These are phyloP conservation scores for Antennarius maculatus DNA, from an alignment of 2,797 vertebrate genomes.

Conservation along the genomic window DNA sequence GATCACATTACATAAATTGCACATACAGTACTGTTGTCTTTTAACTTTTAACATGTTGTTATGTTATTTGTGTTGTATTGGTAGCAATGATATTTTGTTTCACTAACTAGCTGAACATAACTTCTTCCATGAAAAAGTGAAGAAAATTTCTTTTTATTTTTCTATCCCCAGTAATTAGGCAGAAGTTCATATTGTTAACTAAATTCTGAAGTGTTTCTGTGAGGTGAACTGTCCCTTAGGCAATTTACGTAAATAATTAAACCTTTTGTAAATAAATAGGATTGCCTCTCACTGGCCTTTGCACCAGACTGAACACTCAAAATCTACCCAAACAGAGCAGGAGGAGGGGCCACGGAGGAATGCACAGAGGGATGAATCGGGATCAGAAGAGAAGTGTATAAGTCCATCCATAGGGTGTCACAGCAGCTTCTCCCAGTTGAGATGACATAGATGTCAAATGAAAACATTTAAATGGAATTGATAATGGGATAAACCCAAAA, in stretches of 20 bases:
- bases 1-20: too few relatives aligned
- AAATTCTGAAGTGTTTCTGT: not conserved
- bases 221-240: conserved; percentile 26
- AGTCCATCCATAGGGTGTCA: not conserved
- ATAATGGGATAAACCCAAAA: too few relatives aligned
- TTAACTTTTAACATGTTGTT: too few relatives aligned
- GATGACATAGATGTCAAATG: not conserved
- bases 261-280: conserved; percentile 69
- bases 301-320: conserved; percentile 48
- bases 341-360: conserved; percentile 20
- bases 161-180: not conserved
- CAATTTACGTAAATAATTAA: conserved; percentile 80
- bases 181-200: not conserved
- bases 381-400: not conserved
- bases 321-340: conserved; percentile 43
- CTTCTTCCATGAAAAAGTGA: too few relatives aligned
- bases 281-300: conserved; percentile 65
- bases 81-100: too few relatives aligned
- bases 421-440: not conserved
- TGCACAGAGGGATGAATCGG: too few relatives aligned
- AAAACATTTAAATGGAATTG: too few relatives aligned
- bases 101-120: too few relatives aligned
- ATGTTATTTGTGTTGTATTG: too few relatives aligned
- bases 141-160: not conserved
- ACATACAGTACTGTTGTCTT: too few relatives aligned